Evolutionary conservation across 2,113 vertebrate species (phyloP), one percentile per base, ranked within the genome.

Genomic region (Neogale vison): DNA sequence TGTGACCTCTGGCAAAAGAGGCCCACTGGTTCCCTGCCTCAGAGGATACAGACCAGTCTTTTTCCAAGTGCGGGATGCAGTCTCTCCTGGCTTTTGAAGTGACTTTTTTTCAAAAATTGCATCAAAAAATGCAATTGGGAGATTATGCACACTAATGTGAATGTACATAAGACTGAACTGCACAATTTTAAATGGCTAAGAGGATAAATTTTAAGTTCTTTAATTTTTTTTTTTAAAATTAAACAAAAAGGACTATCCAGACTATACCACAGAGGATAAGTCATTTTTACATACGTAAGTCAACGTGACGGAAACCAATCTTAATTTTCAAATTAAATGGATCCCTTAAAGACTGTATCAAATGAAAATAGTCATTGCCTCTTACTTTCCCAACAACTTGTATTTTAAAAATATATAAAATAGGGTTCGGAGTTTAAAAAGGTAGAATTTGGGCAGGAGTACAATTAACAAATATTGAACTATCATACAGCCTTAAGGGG

Each of bases 321-420:
- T 88, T 39, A 55, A 72, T 89, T 95, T 96, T 90, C 52, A 91
- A 88, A 82, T 82, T 88, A 81, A 97, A 79, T 18, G 31, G 39
- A 91, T 79, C 36, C 42, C 59, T 83, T 42, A 83, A 95, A 59
- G 88, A 23, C 26, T 42, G 7, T 72, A 36, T 86, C 87, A 91
- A 96, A 63, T 91, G 47, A 91, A 96, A 96, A 91, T 14, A 61
- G 55, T 72, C 79, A 59, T 72, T 36, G 39, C 88, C 31, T 85
- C 13, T 83, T 82, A 87, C 55, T 91, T 93, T 82, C 71, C 21
- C 71, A 92, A 55, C 52, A 34, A 47, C 18, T 94, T 94, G 50
- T 42, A 65, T 74, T 90, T 94, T 76, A 83, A 95, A 83, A 83
- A 72, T 72, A 65, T 47, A 61, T 59, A 39, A 86, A 82, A 82